Percentiles rank a stretch among this genome's conserved stretches.
Conservation (phyloP, 2,797 vertebrate species). For the Microctenopoma stevenorrisi region DNA sequence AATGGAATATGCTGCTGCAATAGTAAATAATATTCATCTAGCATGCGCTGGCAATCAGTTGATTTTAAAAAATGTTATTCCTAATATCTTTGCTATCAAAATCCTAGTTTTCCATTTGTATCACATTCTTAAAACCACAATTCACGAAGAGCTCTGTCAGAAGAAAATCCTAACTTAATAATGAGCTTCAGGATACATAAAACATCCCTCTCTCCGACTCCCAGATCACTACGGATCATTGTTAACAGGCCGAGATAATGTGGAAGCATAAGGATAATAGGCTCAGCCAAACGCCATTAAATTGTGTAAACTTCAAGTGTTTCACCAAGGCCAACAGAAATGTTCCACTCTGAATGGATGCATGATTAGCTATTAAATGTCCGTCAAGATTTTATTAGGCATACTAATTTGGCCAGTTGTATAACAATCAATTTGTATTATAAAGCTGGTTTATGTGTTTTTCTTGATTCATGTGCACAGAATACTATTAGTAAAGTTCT, state of each 20-base stretch:
- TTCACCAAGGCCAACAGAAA: conserved; percentile 28
- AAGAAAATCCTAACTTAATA: conserved; percentile 55
- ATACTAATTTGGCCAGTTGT: conserved; percentile 17
- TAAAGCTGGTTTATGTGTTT: conserved; percentile 12
- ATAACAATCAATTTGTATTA: conserved; percentile 16
- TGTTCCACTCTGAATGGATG: conserved; percentile 33
- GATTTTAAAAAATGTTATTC: conserved; percentile 19
- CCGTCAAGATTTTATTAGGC: conserved; percentile 31
- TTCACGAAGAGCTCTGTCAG: conserved; percentile 49
- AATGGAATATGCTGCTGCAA: neutral
- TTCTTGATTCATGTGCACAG: neutral
- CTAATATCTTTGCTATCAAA: conserved; percentile 15
- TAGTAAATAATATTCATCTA: conserved; percentile 3
- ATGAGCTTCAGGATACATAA: conserved; percentile 63
- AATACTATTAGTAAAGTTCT: neutral
- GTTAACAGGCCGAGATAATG: conserved; percentile 61
- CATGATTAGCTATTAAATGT: conserved; percentile 45
- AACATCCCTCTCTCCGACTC: conserved; percentile 50
- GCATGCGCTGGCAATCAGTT: neutral
- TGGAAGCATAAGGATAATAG: conserved; percentile 65
- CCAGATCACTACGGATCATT: conserved; percentile 51
- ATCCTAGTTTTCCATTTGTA: conserved; percentile 17
- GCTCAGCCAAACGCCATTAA: conserved; percentile 54
- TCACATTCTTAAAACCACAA: conserved; percentile 31
- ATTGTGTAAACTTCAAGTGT: conserved; percentile 44